These are phyloP conservation scores for Podarcis raffonei DNA, from an alignment of 2,113 vertebrate species.

Conservation along the genomic window DNA sequence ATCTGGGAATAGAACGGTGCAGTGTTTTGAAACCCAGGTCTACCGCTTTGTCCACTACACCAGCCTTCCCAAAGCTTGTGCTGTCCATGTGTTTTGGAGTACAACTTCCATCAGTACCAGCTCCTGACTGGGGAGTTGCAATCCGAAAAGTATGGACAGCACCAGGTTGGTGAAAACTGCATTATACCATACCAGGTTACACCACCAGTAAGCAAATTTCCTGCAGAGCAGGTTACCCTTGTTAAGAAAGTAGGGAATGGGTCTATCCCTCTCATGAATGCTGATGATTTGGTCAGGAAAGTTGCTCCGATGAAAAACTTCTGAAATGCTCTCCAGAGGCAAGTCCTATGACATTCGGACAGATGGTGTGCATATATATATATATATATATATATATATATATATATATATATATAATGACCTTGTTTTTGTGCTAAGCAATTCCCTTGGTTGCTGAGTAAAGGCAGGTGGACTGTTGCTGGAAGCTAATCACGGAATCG, in stretches of 20 bases:
- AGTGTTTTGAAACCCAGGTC: background rate
- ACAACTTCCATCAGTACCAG: too few relatives aligned
- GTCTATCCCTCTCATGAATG: background rate
- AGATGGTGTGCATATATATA: conserved; percentile 56
- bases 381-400: too few relatives aligned
- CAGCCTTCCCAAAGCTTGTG: too few relatives aligned
- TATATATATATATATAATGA: conserved; percentile 22
- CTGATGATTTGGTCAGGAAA: background rate
- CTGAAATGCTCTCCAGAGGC: conserved; percentile 2
- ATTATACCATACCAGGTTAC: background rate
- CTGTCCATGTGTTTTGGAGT: too few relatives aligned
- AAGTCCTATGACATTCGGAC: conserved; percentile 29
- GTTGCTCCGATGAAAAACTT: background rate
- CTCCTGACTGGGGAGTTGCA: too few relatives aligned
- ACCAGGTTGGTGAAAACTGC: background rate
- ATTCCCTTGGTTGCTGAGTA: conserved; percentile 44
- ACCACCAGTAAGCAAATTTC: background rate
- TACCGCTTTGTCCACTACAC: background rate
- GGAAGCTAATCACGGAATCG: conserved; percentile 45
- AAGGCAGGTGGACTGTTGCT: conserved; percentile 1
- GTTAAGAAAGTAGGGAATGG: background rate
- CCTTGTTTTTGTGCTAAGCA: conserved; percentile 58
- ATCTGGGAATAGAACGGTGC: background rate
- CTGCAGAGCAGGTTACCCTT: background rate
- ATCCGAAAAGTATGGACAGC: too few relatives aligned